Base-by-base conservation (phyloP, 2,113 vertebrate genomes). In the Rhabdomys dilectus region DNA sequence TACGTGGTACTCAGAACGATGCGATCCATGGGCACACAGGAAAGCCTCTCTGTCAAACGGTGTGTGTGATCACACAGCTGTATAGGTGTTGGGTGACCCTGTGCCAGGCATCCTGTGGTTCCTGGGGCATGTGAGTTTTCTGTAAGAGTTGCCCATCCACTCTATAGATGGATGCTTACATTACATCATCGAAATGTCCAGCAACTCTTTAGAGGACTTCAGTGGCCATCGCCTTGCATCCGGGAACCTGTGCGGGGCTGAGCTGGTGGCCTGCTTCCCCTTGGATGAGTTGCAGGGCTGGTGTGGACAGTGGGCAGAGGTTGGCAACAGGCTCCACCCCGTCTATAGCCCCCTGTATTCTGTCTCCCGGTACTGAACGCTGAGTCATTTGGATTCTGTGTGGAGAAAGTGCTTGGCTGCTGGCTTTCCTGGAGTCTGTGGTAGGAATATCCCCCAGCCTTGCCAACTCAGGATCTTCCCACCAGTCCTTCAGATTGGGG, bases 1-100 rank as follows among this genome's bases (percentile, higher is more conserved):
- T 24, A 7, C 4, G 0, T 0, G 31, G 29, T 3, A 3, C 56
- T 56, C 4, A 6, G 66, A 3, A 19, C 26, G 5, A 34, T 34
- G 64, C 34, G 64, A 34, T 13, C 66, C n/a, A 7, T 3, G 39
- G 19, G 7, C 39, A 24, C 19, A 0, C 36, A 60, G 56, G 17
- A 66, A 60, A 51, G 84, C 5, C 16, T n/a, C 64, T 51, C 4
- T 9, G 12, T 26, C 15, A 36, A 56, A 11, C 66, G 45, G 10
- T 6, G 36, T 26, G n/a, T 60, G 36, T 56, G 48, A 24, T 29
- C 7, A 2, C 24, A 68, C 64, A 68, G 66, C 24, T 39, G 39
- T 31, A 45, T 7, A 39, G 56, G 39, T 60, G 31, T 76, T 0
- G 5, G 24, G 58, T 1, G 1, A 3, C 85, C 45, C 70, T 12